phyloP scores from a whole-genome alignment of 2,113 vertebrate genomes.

The Speoplatyrhinus poulsoni region DNA sequence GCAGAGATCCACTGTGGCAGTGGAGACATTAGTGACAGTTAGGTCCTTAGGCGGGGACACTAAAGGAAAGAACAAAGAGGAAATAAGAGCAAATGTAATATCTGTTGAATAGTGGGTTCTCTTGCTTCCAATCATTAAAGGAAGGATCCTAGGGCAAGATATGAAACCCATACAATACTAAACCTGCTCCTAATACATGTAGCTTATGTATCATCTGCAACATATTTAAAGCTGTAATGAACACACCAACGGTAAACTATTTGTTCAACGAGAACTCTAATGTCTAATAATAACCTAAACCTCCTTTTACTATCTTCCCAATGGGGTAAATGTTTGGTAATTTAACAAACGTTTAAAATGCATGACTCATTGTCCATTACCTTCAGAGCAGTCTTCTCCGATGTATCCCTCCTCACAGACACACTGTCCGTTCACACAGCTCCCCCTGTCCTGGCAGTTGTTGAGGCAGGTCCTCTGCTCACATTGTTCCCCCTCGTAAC shows the following conservation, averaged over 20 bases:
- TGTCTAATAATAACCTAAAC: no score
- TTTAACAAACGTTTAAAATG: no score
- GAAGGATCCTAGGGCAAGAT: no score
- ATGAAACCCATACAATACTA: no score
- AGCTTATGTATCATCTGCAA: no score
- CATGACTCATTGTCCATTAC: slow-evolving; percentile 37
- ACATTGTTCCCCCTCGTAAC: slow-evolving; percentile 83
- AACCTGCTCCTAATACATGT: no score
- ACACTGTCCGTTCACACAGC: slow-evolving; percentile 69
- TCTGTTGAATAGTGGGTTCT: slow-evolving; percentile 27
- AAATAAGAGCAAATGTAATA: slow-evolving; percentile 10
- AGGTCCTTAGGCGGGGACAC: slow-evolving; percentile 91
- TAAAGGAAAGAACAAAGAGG: slow-evolving; percentile 49
- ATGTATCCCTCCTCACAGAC: slow-evolving; percentile 75
- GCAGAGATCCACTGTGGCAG: slow-evolving; percentile 85
- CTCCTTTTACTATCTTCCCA: no score
- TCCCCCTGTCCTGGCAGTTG: slow-evolving; percentile 70
- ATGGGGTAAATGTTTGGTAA: no score
- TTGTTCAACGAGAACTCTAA: no score
- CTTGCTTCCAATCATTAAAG: not conserved
- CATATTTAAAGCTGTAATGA: no score
- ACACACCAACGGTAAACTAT: no score
- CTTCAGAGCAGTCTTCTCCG: slow-evolving; percentile 76
- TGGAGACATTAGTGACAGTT: slow-evolving; percentile 80
- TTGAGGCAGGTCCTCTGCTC: slow-evolving; percentile 74